A percentile compares a stretch with the other conserved stretches of the same genome.
These are phyloP conservation scores for Enteromius trimaculatus DNA, from an alignment of 2,797 vertebrate species.

Conservation along the genomic window DNA sequence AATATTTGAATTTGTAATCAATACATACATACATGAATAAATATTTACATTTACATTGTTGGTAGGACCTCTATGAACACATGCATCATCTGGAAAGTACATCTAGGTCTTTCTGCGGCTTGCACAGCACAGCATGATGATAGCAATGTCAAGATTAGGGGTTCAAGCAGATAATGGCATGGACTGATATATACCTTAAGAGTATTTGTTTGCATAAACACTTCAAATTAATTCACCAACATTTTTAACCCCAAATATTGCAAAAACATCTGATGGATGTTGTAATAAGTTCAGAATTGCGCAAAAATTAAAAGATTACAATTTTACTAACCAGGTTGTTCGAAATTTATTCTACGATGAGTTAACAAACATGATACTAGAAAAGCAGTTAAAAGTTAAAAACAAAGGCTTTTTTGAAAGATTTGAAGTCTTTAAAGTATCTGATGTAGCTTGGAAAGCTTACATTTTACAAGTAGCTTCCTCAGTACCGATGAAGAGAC, in stretches of 20 bases:
- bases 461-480: neutral
- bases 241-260: neutral
- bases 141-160: constrained; percentile 10
- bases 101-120: neutral
- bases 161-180: neutral
- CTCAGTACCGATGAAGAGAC: constrained; percentile 60
- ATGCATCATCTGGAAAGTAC: neutral
- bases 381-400: neutral
- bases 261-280: neutral
- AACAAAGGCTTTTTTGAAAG: neutral
- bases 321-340: neutral
- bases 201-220: neutral
- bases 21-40: neutral
- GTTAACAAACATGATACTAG: neutral
- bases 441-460: neutral
- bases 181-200: neutral
- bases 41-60: constrained; percentile 3
- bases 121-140: neutral
- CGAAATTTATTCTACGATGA: neutral
- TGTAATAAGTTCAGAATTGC: neutral
- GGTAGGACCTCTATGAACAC: neutral
- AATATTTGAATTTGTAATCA: neutral
- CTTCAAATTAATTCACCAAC: neutral
- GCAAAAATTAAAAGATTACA: neutral
- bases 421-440: neutral